Conservation (phyloP, 2,888 invertebrate genomes). For the Blera fallax region DNA sequence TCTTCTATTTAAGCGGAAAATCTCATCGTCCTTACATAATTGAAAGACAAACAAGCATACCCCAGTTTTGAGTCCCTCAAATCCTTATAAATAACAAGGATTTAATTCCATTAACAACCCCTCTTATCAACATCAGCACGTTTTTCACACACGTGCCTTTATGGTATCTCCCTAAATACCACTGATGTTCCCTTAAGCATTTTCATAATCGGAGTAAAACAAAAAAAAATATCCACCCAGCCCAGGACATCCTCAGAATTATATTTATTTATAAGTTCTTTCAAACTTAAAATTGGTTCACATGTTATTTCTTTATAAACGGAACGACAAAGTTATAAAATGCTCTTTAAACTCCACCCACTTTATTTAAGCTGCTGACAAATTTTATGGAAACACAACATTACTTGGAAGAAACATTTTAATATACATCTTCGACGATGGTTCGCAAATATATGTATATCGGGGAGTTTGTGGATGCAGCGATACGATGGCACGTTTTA, state of each 20-base stretch:
- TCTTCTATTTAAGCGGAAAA: too few species aligned
- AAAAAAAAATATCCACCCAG: neutral
- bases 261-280: neutral
- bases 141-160: neutral
- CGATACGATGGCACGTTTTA: neutral
- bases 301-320: neutral
- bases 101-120: constrained; percentile 9
- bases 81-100: neutral
- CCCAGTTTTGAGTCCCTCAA: neutral
- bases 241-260: neutral
- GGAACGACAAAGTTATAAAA: neutral
- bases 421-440: neutral
- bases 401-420: neutral
- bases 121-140: neutral
- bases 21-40: too few species aligned
- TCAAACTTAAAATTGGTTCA: neutral
- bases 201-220: neutral
- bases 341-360: neutral
- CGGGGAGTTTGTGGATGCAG: neutral
- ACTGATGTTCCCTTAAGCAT: neutral
- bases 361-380: constrained; percentile 1
- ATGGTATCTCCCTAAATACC: neutral
- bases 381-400: constrained; percentile 9
- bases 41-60: neutral
- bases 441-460: too few species aligned